These are phyloP conservation scores for Brachyrhaphis roseni DNA, from an alignment of 2,797 vertebrate genomes.

Conservation along the genomic window DNA sequence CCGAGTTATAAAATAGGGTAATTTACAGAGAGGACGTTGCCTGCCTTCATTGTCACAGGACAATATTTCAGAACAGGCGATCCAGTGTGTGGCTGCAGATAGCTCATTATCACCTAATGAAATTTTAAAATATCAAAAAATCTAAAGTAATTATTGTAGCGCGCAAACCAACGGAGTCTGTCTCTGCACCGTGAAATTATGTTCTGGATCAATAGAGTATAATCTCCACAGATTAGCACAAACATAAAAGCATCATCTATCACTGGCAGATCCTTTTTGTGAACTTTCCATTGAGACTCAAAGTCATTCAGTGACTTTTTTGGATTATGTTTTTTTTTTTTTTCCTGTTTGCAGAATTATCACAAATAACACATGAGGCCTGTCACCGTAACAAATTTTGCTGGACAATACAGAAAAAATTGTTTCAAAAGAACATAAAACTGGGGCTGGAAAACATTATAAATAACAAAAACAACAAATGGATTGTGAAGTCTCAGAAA, in stretches of 20 bases:
- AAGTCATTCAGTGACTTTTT: neutral
- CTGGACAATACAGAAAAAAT: too few relatives aligned
- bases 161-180: constrained; percentile 26
- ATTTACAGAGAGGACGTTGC: constrained; percentile 4
- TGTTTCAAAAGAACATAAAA: too few relatives aligned
- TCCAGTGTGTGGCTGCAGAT: constrained; percentile 2
- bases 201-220: constrained; percentile 2
- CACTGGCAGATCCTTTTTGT: neutral
- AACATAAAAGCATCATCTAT: constrained; percentile 13
- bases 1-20: neutral
- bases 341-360: constrained; percentile 3
- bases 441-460: too few relatives aligned
- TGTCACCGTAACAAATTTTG: too few relatives aligned
- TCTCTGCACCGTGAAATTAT: constrained; percentile 20
- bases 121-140: constrained; percentile 35
- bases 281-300: neutral
- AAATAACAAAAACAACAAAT: too few relatives aligned
- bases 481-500: too few relatives aligned
- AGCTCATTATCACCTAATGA: constrained; percentile 37
- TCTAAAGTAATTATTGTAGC: constrained; percentile 44
- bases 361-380: neutral
- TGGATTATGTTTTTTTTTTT: neutral
- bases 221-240: constrained; percentile 11
- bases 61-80: neutral
- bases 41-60: constrained; percentile 1